phyloP scores from a whole-genome alignment of 2,888 invertebrate species.

The Acrobasis suavella region DNA sequence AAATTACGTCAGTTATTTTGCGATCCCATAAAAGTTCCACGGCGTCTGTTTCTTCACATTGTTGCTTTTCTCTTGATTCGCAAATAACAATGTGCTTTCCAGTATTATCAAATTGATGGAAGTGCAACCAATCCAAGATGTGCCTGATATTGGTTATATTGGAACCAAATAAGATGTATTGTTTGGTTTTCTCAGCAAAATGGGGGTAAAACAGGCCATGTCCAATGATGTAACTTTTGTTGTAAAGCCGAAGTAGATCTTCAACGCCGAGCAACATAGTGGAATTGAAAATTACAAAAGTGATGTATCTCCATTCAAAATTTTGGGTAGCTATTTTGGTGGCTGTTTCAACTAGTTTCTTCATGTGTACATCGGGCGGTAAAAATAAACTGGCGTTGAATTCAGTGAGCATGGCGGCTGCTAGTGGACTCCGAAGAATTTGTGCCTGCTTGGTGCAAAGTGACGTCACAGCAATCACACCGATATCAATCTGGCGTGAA shows the following conservation, averaged over 20 bases:
- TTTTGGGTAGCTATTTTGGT: conserved; percentile 56
- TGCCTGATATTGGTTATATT: conserved; percentile 43
- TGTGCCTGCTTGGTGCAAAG: conserved; percentile 23
- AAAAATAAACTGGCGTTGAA: conserved; percentile 28
- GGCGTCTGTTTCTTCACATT: conserved; percentile 55
- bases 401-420: conserved; percentile 28
- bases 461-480: neutral
- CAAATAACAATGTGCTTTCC: conserved; percentile 64
- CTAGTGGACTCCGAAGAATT: conserved; percentile 2
- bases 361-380: conserved; percentile 21
- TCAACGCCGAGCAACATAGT: conserved; percentile 48
- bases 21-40: conserved; percentile 54
- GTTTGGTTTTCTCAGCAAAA: conserved; percentile 40
- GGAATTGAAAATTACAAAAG: conserved; percentile 59
- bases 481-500: conserved; percentile 15
- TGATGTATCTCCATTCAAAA: conserved; percentile 58
- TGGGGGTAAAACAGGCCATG: conserved; percentile 41
- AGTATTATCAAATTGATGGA: conserved; percentile 54
- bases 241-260: conserved; percentile 50
- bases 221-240: conserved; percentile 50
- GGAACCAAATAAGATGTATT: conserved; percentile 56
- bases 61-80: conserved; percentile 39
- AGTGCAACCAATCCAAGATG: conserved; percentile 48
- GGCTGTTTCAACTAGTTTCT: conserved; percentile 50
- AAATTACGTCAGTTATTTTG: conserved; percentile 59